phyloP scores from a whole-genome alignment of 1,140 invertebrate species.

The Chlorops oryzae region DNA sequence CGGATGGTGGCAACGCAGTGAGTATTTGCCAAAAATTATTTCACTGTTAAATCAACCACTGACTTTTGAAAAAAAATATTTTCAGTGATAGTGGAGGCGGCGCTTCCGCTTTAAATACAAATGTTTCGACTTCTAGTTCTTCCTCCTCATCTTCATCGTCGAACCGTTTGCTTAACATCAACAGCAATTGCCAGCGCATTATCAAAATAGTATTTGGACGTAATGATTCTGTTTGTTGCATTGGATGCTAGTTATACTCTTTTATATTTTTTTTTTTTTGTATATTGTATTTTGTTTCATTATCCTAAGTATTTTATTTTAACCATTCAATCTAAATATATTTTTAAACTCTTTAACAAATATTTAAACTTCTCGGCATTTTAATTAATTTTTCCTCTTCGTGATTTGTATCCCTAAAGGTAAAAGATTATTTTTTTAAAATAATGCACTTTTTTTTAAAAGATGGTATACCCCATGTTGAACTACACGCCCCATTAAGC shows the following conservation, averaged over 20 bases:
- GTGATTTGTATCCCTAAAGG: too few species aligned
- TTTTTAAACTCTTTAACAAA: too few species aligned
- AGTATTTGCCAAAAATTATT: constrained; percentile 5
- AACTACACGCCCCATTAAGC: too few species aligned
- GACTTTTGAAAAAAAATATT: neutral
- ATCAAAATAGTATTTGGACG: constrained; percentile 42
- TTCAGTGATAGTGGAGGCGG: constrained; percentile 23
- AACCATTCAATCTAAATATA: too few species aligned
- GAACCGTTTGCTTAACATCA: constrained; percentile 37
- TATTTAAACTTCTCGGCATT: too few species aligned
- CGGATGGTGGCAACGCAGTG: constrained; percentile 33
- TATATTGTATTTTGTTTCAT: neutral
- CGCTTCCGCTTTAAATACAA: constrained; percentile 19
- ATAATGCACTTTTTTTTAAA: too few species aligned
- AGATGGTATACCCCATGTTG: too few species aligned
- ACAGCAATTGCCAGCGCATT: constrained; percentile 42
- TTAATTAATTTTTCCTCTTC: too few species aligned
- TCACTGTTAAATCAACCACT: neutral
- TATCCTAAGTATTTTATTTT: neutral
- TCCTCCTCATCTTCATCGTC: constrained; percentile 35
- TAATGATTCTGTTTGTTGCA: constrained; percentile 36
- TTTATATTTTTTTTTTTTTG: neutral
- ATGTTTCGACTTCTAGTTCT: too few species aligned
- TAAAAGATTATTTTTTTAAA: too few species aligned
- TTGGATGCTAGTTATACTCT: constrained; percentile 18